phyloP scores from a whole-genome alignment of 2,113 vertebrate genomes.

The Poicephalus gulielmi region DNA sequence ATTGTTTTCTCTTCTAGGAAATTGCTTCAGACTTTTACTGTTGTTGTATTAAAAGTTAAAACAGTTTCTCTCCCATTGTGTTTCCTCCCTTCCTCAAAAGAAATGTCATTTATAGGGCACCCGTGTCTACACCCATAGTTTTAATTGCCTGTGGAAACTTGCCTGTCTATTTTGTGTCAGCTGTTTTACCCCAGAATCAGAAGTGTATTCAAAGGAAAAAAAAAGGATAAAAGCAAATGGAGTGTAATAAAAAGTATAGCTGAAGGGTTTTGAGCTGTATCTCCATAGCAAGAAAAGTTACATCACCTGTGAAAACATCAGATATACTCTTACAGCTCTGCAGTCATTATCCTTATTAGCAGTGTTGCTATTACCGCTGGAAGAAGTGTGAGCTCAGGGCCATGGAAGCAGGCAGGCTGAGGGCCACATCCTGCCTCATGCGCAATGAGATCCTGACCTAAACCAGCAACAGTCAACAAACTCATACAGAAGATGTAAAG shows the following conservation, averaged over 20 bases:
- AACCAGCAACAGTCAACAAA: neutral
- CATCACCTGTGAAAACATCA: slow-evolving; percentile 46
- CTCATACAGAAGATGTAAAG: neutral
- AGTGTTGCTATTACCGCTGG: neutral
- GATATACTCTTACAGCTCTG: neutral
- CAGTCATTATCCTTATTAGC: slow-evolving; percentile 31
- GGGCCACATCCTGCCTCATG: neutral
- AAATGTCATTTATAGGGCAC: slow-evolving; percentile 11
- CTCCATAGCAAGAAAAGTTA: slow-evolving; percentile 40
- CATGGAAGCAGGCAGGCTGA: slow-evolving; percentile 13
- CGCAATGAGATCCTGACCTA: neutral
- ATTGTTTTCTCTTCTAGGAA: slow-evolving; percentile 8
- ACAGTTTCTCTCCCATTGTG: neutral
- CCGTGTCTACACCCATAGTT: neutral
- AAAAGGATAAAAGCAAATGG: neutral
- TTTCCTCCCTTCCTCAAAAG: slow-evolving; percentile 25
- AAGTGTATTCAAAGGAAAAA: neutral
- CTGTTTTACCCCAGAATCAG: slow-evolving; percentile 16
- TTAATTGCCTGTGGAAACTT: slow-evolving; percentile 33
- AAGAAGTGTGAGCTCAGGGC: neutral
- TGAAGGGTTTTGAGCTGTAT: slow-evolving; percentile 14
- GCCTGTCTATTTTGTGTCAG: neutral
- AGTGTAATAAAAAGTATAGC: slow-evolving; percentile 38
- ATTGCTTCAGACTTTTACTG: neutral
- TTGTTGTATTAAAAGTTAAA: neutral